These are phyloP conservation scores for Amblyopsis rosae DNA, from an alignment of 2,113 vertebrate species.

Conservation along the genomic window DNA sequence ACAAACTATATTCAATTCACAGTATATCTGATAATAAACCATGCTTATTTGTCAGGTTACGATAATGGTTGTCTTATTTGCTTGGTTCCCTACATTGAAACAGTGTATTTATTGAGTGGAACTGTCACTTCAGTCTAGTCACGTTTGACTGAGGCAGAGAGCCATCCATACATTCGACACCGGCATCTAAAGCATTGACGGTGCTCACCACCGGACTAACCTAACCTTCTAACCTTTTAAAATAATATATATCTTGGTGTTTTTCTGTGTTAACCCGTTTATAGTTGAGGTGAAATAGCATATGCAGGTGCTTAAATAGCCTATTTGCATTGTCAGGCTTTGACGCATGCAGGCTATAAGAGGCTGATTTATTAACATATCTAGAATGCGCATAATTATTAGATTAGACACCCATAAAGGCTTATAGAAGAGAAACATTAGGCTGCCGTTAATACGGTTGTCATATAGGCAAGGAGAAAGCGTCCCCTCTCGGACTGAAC, in stretches of 20 bases:
- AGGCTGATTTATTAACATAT: slow-evolving; percentile 28
- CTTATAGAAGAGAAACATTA: slow-evolving; percentile 2
- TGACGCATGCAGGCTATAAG: slow-evolving; percentile 1
- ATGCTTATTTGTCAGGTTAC: too few relatives aligned
- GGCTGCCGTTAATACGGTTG: neutral
- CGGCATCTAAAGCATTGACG: too few relatives aligned
- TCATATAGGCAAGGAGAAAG: slow-evolving; percentile 14
- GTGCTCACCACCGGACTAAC: neutral
- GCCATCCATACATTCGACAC: neutral
- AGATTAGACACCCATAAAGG: slow-evolving; percentile 7
- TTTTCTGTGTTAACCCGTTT: too few relatives aligned
- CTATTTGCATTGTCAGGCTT: neutral
- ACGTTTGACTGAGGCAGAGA: slow-evolving; percentile 58
- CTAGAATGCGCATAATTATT: too few relatives aligned
- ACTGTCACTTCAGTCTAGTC: slow-evolving; percentile 66
- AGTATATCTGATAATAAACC: too few relatives aligned
- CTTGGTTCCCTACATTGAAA: too few relatives aligned
- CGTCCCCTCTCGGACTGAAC: slow-evolving; percentile 6
- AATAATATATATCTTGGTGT: too few relatives aligned
- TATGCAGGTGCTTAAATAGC: slow-evolving; percentile 5
- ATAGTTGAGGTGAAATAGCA: neutral
- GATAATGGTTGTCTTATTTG: neutral
- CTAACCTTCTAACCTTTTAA: too few relatives aligned
- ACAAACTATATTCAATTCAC: too few relatives aligned
- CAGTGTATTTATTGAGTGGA: too few relatives aligned